Percentiles rank a stretch among this genome's conserved stretches.
These are phyloP conservation scores for Ferdinandea cuprea DNA, from an alignment of 2,888 invertebrate genomes.

Conservation along the genomic window DNA sequence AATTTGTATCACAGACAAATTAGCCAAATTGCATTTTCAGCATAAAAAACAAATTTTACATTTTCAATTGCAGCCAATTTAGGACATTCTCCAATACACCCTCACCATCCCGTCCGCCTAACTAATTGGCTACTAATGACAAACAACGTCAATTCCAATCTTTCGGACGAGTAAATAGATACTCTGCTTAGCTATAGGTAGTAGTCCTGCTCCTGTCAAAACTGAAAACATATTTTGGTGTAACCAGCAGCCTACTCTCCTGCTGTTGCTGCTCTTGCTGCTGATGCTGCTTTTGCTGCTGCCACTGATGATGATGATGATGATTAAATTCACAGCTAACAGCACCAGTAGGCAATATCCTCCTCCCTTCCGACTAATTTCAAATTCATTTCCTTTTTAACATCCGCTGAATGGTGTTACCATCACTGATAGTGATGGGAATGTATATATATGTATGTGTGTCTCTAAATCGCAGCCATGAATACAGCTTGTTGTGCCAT, in stretches of 20 bases:
- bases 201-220: too few relatives aligned
- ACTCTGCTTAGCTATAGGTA: neutral
- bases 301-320: slow-evolving; percentile 39
- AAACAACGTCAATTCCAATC: slow-evolving; percentile 66
- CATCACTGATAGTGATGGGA: slow-evolving; percentile 19
- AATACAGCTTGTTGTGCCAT: neutral
- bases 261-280: neutral
- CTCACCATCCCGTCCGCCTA: slow-evolving; percentile 7
- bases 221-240: slow-evolving; percentile 41
- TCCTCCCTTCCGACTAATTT: slow-evolving; percentile 64
- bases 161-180: slow-evolving; percentile 47
- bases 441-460: neutral
- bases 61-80: slow-evolving; percentile 56
- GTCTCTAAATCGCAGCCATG: neutral
- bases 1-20: slow-evolving; percentile 58
- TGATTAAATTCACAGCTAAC: slow-evolving; percentile 49
- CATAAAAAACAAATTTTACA: slow-evolving; percentile 28
- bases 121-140: slow-evolving; percentile 66
- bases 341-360: slow-evolving; percentile 59
- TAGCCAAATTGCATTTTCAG: slow-evolving; percentile 52
- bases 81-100: neutral
- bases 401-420: slow-evolving; percentile 38
- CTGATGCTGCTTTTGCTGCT: neutral
- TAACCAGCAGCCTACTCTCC: slow-evolving; percentile 21
- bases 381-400: slow-evolving; percentile 68